Conservation (phyloP, 2,888 invertebrate species). For the Tuta absoluta region DNA sequence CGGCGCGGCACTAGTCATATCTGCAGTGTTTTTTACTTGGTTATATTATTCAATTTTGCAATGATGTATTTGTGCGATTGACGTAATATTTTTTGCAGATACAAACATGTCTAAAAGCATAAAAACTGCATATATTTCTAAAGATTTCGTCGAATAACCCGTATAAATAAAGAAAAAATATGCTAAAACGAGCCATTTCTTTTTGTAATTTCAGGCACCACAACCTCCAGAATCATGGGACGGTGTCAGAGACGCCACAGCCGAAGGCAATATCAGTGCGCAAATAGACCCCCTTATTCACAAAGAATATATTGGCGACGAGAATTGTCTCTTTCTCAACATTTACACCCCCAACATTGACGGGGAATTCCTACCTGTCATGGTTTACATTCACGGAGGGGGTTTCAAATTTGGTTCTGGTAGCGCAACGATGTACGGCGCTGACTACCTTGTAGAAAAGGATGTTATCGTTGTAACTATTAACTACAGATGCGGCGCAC, state of each 20-base stretch:
- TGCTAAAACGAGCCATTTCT: too few relatives aligned
- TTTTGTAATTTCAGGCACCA: constrained; percentile 73
- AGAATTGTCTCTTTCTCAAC: constrained; percentile 87
- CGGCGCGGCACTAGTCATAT: neutral
- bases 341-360: constrained; percentile 83
- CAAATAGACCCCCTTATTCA: constrained; percentile 74
- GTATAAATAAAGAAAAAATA: too few relatives aligned
- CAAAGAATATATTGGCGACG: constrained; percentile 75
- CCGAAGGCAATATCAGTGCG: constrained; percentile 82
- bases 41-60: neutral
- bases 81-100: neutral
- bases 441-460: constrained; percentile 79
- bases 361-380: constrained; percentile 74
- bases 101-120: neutral
- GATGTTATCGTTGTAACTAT: constrained; percentile 80
- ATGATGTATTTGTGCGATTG: neutral
- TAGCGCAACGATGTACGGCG: constrained; percentile 69
- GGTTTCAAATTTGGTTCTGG: constrained; percentile 78
- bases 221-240: constrained; percentile 80
- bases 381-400: constrained; percentile 82
- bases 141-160: too few relatives aligned
- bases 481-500: constrained; percentile 76
- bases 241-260: constrained; percentile 81
- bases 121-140: neutral
- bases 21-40: constrained; percentile 11